A percentile compares a stretch with the other conserved stretches of the same genome.
phyloP scores from a whole-genome alignment of 1,140 invertebrate species.

The Oncopeltus fasciatus region DNA sequence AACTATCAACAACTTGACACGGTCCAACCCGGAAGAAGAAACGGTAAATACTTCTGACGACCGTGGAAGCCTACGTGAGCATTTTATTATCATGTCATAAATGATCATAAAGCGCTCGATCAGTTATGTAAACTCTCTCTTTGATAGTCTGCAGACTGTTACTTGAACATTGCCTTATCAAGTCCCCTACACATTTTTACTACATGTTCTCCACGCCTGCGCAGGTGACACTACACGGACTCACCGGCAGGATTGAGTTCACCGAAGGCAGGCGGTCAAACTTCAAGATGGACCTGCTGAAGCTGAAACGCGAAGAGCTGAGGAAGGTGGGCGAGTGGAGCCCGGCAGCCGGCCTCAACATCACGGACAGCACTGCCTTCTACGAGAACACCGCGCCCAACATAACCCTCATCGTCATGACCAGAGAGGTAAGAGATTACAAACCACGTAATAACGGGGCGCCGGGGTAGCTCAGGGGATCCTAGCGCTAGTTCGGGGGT shows the following conservation, averaged over 20 bases:
- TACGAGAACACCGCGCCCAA: conserved; percentile 67
- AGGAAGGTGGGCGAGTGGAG: conserved; percentile 73
- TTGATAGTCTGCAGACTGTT: neutral
- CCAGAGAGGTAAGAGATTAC: conserved; percentile 69
- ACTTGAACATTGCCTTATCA: too few species aligned
- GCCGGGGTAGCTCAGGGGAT: too few species aligned
- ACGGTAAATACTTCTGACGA: too few species aligned
- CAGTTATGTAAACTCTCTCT: neutral
- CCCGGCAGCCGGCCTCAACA: conserved; percentile 52
- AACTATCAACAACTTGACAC: too few species aligned
- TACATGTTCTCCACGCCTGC: too few species aligned
- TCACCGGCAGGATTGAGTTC: conserved; percentile 81
- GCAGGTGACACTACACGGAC: conserved; percentile 63
- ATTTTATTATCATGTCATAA: too few species aligned
- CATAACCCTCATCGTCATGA: conserved; percentile 78
- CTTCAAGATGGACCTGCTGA: conserved; percentile 73
- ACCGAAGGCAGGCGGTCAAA: conserved; percentile 64
- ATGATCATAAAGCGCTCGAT: too few species aligned
- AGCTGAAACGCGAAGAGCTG: conserved; percentile 59
- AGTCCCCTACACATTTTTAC: too few species aligned
- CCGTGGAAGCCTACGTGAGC: too few species aligned
- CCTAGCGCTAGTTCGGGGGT: too few species aligned
- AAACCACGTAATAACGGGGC: too few species aligned
- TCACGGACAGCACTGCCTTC: conserved; percentile 74
- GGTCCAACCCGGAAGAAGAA: too few species aligned